Evolutionary conservation across 2,113 vertebrate genomes (phyloP), one percentile per base, ranked within the genome.

Genomic region (Pseudonaja textilis): DNA sequence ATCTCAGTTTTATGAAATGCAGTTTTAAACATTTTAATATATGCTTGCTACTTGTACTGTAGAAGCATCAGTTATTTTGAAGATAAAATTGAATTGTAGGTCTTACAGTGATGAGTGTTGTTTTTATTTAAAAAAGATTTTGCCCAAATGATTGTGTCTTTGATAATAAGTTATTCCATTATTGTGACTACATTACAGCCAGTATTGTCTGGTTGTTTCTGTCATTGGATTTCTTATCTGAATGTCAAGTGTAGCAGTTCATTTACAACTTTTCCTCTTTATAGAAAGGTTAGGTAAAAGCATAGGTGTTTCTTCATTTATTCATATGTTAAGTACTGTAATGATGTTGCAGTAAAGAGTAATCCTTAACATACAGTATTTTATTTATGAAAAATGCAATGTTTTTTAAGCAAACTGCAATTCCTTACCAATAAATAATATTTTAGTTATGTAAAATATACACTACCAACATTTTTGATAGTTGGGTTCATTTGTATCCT

Each of bases 231-330:
- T 97, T 97, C 95, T 95, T 97, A 96, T 96, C 97, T 96, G 96
- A 96, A 97, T 97, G 97, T 98, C 97, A 97, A 95, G 96, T 96
- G 94, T 95, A 97, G 94, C 92, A 96, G 94, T 96, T 97, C 96
- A 96, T 97, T 95, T 97, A 91, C 95, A 98, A 98, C 97, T 98
- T 98, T 97, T 97, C 95, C 93, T 97, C 90, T 96, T 92, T 96
- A 90, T 94, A 96, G 94, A 89, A 92, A 95, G 92, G 45, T 95
- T 96, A 95, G 94, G 93, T 89, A 22, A 16, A 95, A 52, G 34
- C 92, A 85, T 92, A 89, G 90, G 22, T 92, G 90, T 87, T 94
- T 92, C 50, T 94, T 11, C 93, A 3, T 89, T 18, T 92, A 23
- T 94, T 56, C 89, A 94, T 52, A 90, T 96, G 47, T 89, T 89